Evolutionary conservation across 2,888 invertebrate genomes (phyloP), one percentile per base, ranked within the genome.

Genomic region (Teleiodes luculella): DNA sequence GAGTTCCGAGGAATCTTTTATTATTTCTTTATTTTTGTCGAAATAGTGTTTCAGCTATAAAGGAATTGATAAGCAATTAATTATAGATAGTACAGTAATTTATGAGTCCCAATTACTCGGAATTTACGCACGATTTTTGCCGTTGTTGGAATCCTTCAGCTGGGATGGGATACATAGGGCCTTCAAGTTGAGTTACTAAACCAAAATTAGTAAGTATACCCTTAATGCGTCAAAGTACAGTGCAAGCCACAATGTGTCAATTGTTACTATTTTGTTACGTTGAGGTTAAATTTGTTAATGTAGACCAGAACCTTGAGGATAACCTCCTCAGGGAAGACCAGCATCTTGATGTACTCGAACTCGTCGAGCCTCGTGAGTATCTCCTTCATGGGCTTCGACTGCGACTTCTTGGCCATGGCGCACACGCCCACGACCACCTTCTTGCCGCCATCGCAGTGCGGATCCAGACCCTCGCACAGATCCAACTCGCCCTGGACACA

Each of bases 331-430:
- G 96, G 94, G 88, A 99, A 99, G 61, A 99, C 96, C 53, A 96
- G 91, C 86, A 98, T 96, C 90, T 96, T 96, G 74, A 98, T 96
- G 83, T 97, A 98, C 81, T 98, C 97, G 80, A 98, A 99, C 83
- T 98, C 98, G 70, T 97, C 95, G 56, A 99, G 93, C 35, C 99
- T 92, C 1, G 96, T 97, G 55, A 99, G 92, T 70, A 99, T 99
- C 87, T 99, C 99, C 77, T 96, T 96, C 99, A 99, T 99, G 11
- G 99, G 99, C 85, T 98, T 99, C 62, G 98, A 98, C 78, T 97
- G 96, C 35, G 98, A 98, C 87, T 99, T 99, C 89, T 99, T 99
- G 74, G 97, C 96, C 99, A 99, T 99, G 65, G 99, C 99, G 91
- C 99, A 99, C 57, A 99, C 95, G 60, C 99, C 99, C 70, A 99